phyloP scores from a whole-genome alignment of 1,140 invertebrate species.

The Zaprionus lachaisei region DNA sequence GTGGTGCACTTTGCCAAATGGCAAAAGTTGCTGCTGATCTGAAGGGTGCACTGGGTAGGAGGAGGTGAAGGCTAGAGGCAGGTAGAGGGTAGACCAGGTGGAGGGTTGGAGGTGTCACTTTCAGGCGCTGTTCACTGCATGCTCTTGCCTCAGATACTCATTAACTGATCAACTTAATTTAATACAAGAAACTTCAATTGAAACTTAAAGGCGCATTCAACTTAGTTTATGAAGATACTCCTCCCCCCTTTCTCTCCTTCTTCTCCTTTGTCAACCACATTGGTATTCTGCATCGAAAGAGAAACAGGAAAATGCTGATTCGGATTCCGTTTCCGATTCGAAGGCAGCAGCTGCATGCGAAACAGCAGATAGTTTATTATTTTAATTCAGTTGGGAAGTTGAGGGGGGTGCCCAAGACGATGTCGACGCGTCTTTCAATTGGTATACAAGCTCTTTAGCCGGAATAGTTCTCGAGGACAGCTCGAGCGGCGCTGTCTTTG shows the following conservation, averaged over 20 bases:
- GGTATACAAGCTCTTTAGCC: constrained; percentile 58
- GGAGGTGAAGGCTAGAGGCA: no score
- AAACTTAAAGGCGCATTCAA: neutral
- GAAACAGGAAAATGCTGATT: constrained; percentile 41
- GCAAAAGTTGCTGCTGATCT: constrained; percentile 56
- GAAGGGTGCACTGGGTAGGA: neutral
- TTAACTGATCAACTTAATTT: constrained; percentile 8
- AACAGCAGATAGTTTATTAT: constrained; percentile 56
- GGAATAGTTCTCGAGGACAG: constrained; percentile 55
- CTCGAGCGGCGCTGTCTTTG: constrained; percentile 41
- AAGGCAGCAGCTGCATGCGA: constrained; percentile 57
- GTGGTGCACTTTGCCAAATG: constrained; percentile 71
- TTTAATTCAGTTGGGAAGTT: constrained; percentile 71
- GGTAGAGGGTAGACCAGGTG: neutral
- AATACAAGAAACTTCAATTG: neutral
- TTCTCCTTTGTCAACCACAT: constrained; percentile 1
- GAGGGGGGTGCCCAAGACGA: constrained; percentile 48
- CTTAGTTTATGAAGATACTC: neutral
- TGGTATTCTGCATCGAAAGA: constrained; percentile 16
- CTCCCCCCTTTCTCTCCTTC: neutral
- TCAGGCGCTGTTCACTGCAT: constrained; percentile 1
- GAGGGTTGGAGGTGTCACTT: neutral
- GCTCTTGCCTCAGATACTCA: neutral
- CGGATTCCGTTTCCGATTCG: constrained; percentile 24
- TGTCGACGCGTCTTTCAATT: constrained; percentile 60